Base-by-base conservation (phyloP, 2,113 vertebrate species). In the Noturus placidus region DNA sequence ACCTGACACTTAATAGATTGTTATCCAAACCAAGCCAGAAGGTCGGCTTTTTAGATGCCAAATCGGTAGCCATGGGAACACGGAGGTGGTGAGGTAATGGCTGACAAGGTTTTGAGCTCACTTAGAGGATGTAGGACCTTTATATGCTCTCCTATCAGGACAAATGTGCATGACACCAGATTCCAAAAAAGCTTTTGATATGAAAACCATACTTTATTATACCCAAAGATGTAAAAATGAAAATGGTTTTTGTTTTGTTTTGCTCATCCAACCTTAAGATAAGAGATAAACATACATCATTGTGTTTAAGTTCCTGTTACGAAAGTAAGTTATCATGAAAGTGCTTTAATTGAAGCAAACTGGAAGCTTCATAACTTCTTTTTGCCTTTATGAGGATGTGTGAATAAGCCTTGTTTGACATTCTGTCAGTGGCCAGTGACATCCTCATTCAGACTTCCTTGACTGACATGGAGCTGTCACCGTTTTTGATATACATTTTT, bases 191-290 rank as follows among this genome's bases (percentile, higher is more conserved):
- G 80, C 35, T 90, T 88, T 90, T 91, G 86, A 82, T 84, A 89
- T 91, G 91, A 93, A 94, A 94, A 94, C 92, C 92, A 94, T 93
- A 94, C 92, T 94, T 88, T 94, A 90, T 90, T 92, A 93, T 92
- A 90, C 91, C 88, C 95, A 93, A 95, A 97, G 96, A 96, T 91
- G 89, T 88, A 93, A 30, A 95, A 90, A 56, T 91, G 88, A 89
- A 90, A 35, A 92, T 90, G 92, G 92, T 93, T 94, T 94, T 94
- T 92, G 86, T 93, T 63, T 83, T 91, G 35, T 85, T 90, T 91
- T 92, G 86, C 87, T 86, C 8, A 65, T 87, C 90, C 87, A 57
- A 61, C 67, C 27, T 88, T 81, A 91, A 46, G 91, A 87, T 91
- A 81, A 87, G n/a, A 93, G 78, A 89, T 50, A 76, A 76, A 74